These are phyloP conservation scores for Lasioglossum pauxillum DNA, from an alignment of 2,888 invertebrate genomes.

Conservation along the genomic window DNA sequence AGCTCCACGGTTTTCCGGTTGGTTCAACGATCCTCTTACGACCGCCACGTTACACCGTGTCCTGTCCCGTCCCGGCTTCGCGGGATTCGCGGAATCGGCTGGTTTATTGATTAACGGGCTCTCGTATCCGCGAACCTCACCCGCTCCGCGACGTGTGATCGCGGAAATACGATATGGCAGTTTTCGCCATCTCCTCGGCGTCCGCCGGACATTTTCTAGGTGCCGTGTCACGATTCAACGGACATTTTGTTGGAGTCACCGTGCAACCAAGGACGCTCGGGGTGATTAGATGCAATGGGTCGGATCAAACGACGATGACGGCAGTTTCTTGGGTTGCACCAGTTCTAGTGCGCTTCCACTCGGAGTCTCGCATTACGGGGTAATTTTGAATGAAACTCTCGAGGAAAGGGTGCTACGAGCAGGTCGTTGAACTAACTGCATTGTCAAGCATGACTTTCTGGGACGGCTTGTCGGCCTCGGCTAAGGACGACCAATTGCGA, in stretches of 20 bases:
- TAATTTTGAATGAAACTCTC: slow-evolving; percentile 38
- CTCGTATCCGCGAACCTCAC: background rate
- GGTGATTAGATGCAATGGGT: slow-evolving; percentile 51
- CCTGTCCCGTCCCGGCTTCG: background rate
- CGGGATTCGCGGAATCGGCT: slow-evolving; percentile 12
- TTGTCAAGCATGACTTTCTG: background rate
- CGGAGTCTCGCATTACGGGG: slow-evolving; percentile 34
- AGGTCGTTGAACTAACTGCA: slow-evolving; percentile 23
- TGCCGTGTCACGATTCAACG: background rate
- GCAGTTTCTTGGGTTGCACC: slow-evolving; percentile 29
- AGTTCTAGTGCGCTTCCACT: slow-evolving; percentile 12
- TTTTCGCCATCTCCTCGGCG: background rate
- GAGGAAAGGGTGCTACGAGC: slow-evolving; percentile 29
- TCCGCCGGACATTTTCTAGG: background rate
- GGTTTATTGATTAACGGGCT: slow-evolving; percentile 21
- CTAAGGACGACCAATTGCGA: background rate
- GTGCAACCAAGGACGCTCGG: slow-evolving; percentile 12
- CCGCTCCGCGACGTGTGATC: background rate
- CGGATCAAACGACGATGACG: slow-evolving; percentile 42
- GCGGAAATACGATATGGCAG: background rate
- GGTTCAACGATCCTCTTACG: slow-evolving; percentile 17
- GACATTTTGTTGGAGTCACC: background rate
- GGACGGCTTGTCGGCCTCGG: background rate
- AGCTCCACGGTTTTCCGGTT: slow-evolving; percentile 15
- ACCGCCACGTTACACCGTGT: background rate